A percentile compares a stretch with the other conserved stretches of the same genome.
Conservation (phyloP, 2,888 invertebrate genomes). For the Galerucella calmariensis region DNA sequence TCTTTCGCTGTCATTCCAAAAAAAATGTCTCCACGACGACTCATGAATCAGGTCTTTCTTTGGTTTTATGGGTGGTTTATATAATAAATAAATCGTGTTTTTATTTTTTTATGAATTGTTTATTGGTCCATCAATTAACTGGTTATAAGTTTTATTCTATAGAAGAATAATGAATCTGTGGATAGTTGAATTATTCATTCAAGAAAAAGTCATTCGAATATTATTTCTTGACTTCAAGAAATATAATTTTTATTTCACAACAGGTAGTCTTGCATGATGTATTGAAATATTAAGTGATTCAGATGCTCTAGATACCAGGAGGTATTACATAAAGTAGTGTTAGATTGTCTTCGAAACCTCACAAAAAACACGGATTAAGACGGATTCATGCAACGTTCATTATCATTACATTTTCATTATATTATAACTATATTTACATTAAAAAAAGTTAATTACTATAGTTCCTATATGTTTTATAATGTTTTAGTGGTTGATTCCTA, state of each 20-base stretch:
- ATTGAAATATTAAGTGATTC: background rate
- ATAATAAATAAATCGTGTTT: slow-evolving; percentile 55
- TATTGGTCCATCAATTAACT: slow-evolving; percentile 53
- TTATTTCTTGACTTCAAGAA: slow-evolving; percentile 2
- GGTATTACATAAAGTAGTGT: too few species aligned
- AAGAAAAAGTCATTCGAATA: slow-evolving; percentile 1
- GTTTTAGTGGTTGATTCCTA: too few species aligned
- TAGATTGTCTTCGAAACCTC: too few species aligned
- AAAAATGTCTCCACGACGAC: slow-evolving; percentile 50
- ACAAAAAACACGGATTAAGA: too few species aligned
- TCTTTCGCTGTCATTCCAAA: slow-evolving; percentile 52
- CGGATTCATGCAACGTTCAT: too few species aligned
- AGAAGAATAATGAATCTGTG: slow-evolving; percentile 28
- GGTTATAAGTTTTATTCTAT: slow-evolving; percentile 32
- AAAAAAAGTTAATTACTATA: too few species aligned
- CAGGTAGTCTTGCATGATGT: background rate
- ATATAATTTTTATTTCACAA: slow-evolving; percentile 8
- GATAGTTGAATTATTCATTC: slow-evolving; percentile 29
- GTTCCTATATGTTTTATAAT: too few species aligned
- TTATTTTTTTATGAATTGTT: slow-evolving; percentile 51
- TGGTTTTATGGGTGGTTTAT: slow-evolving; percentile 52
- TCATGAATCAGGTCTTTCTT: slow-evolving; percentile 52
- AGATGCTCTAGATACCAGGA: background rate
- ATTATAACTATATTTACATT: too few species aligned
- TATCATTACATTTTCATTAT: too few species aligned